Percentiles rank a stretch among this genome's conserved stretches.
phyloP scores from a whole-genome alignment of 35 echinoderm and acorn worm genomes.

The Ptychodera flava region DNA sequence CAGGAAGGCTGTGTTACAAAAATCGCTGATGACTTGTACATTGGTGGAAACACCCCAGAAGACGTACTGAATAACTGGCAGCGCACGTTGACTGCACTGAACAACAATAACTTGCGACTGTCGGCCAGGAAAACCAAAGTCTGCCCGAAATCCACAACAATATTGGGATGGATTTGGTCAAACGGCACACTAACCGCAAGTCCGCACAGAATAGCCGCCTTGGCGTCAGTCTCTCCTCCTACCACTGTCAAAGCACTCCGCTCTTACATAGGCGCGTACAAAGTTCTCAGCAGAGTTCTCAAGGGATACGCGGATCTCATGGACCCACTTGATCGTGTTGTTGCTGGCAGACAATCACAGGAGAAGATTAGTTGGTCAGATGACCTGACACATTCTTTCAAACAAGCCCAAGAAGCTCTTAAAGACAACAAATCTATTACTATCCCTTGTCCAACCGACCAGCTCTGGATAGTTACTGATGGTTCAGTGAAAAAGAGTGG shows the following conservation, averaged over 20 bases:
- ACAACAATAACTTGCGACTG: neutral
- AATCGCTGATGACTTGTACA: constrained; percentile 1
- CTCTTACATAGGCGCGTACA: constrained; percentile 33
- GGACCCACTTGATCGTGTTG: constrained; percentile 11
- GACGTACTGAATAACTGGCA: neutral
- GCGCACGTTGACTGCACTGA: neutral
- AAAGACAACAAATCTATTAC: neutral
- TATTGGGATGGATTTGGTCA: constrained; percentile 63
- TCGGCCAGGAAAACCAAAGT: constrained; percentile 13
- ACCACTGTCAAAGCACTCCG: constrained; percentile 6
- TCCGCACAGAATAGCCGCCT: too few species aligned
- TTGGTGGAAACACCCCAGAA: neutral
- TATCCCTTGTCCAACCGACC: constrained; percentile 22
- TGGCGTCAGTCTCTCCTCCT: too few species aligned
- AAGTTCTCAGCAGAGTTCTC: neutral
- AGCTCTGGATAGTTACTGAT: constrained; percentile 7
- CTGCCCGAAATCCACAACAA: constrained; percentile 31
- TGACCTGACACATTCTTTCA: too few species aligned
- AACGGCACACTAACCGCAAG: too few species aligned
- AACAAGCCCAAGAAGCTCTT: too few species aligned
- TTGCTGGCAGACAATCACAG: constrained; percentile 19
- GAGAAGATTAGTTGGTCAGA: constrained; percentile 14
- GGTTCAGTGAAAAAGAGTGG: neutral
- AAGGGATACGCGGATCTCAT: constrained; percentile 4
- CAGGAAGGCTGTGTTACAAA: neutral